These are phyloP conservation scores for Orientallactaga bullata DNA, from an alignment of 2,113 vertebrate genomes.

Conservation along the genomic window DNA sequence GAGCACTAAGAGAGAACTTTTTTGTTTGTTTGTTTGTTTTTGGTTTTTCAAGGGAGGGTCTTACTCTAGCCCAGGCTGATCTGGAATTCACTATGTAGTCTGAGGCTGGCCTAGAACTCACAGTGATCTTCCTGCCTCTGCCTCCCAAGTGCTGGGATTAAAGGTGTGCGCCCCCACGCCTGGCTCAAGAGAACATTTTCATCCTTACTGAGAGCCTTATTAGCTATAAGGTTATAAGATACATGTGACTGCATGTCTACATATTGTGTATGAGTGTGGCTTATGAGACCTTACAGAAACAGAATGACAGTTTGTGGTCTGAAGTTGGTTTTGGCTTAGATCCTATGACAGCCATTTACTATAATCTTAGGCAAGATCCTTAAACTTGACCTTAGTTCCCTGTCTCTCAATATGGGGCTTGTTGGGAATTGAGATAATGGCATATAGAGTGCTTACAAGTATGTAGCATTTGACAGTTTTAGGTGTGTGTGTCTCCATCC, in stretches of 20 bases:
- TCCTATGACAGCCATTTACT: not conserved
- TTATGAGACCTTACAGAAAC: not conserved
- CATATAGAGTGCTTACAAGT: not conserved
- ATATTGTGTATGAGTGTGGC: too few species aligned
- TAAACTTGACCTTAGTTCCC: not conserved
- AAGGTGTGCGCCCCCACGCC: too few species aligned
- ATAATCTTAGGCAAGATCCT: not conserved
- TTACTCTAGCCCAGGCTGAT: too few species aligned
- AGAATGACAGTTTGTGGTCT: not conserved
- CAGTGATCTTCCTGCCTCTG: too few species aligned
- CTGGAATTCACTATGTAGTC: too few species aligned
- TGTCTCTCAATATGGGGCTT: slow-evolving; percentile 1
- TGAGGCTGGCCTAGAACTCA: too few species aligned
- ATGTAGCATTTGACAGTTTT: not conserved
- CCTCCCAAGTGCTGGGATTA: too few species aligned
- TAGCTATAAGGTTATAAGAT: not conserved
- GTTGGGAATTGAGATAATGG: not conserved
- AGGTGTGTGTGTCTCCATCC: too few species aligned
- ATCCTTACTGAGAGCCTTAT: not conserved
- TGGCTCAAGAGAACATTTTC: not conserved
- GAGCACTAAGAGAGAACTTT: not conserved
- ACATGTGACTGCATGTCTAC: too few species aligned
- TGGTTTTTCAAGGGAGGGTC: too few species aligned
- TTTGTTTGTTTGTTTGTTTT: too few species aligned
- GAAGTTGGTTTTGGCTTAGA: not conserved